Base-by-base conservation (phyloP, 1,140 invertebrate genomes). In the Euura saliciscinereae region DNA sequence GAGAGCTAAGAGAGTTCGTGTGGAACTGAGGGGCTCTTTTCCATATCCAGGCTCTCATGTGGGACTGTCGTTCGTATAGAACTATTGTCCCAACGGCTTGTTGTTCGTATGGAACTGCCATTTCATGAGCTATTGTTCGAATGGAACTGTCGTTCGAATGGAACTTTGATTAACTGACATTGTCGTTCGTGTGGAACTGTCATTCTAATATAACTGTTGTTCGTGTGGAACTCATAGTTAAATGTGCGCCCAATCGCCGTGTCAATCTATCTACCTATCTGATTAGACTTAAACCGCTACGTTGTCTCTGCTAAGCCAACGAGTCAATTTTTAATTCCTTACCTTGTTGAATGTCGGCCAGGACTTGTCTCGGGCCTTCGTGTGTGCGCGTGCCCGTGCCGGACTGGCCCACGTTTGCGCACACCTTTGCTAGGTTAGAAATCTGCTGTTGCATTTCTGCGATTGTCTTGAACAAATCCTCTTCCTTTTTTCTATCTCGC, bases 401-500 rank as follows among this genome's bases (percentile, higher is more conserved):
- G 6, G 28, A 28, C 28, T 28, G 0, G 28, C 28, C 28, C 28
- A 28, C 28, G 28, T 28, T 28, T 28, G 28, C 28, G 28, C 28
- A 28, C 2, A 73, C 13, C 4, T 11, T 64, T 10, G 72, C 64
- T 11, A 69, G 72, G 67, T 73, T 73, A 73, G 51, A 28, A n/a
- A 73, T 43, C 44, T 73, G 67, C 6, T 6, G 4, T 69, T 69
- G 51, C 72, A 73, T 73, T 44, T 68, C 64, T 43, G 65, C 28
- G n/a, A 65, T 45, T 65, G 28, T 42, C 2, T 73, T 13, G 65
- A 3, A 65, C 65, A 28, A 43, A 2, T 5, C n/a, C 4, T 44
- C n/a, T 13, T 45, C 68, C 45, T 65, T 73, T 65, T 51, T 69
- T n/a, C 72, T 10, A 13, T 73, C 72, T 13, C 72, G 69, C 11